Evolutionary conservation across 2,797 vertebrate species (phyloP), one percentile per base, ranked within the genome.

Genomic region (Hyperoplus immaculatus): DNA sequence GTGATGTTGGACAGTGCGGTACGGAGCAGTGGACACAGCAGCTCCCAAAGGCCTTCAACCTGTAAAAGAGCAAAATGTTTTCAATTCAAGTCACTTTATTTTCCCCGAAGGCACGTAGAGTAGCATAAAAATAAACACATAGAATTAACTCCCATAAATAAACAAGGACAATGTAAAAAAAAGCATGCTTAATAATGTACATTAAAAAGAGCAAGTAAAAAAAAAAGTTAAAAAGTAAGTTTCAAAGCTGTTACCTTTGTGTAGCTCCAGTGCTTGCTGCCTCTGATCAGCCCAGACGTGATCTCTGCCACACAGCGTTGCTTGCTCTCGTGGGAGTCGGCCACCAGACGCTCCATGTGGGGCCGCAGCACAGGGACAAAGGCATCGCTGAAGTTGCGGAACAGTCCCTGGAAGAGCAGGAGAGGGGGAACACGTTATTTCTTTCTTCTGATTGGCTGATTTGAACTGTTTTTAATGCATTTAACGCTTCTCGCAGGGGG

Each of bases 231-330:
- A 29, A 29, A 29, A 29, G 29, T 29, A 12, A 13, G 36, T 50
- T 78, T 64, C 11, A 62, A 8, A 47, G 4, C 0, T 1, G 0
- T 29, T 81, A 95, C 95, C 93, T 94, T 94, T 69, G 63, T 57
- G 80, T 92, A 96, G 84, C 87, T 95, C 95, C 97, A 99, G 84
- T 99, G 98, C 80, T 99, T 99, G 85, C 96, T 97, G 46, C 98
- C 98, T 93, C 98, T 94, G 86, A 99, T 99, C 68, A 99, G 92
- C 9, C 98, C 98, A 67, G 98, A 98, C 87, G 98, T 97, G 59
- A 99, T 97, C 94, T 99, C 98, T 8, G 98, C 97, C 29, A 97
- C 95, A 82, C 98, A 99, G 36, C 98, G 95, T 88, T 99, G 98
- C 13, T 97, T 97, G 86, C 98, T 99, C 90, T 99, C 98, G 0